These are phyloP conservation scores for Chionodraco myersi DNA, from an alignment of 2,113 vertebrate species.

Conservation along the genomic window DNA sequence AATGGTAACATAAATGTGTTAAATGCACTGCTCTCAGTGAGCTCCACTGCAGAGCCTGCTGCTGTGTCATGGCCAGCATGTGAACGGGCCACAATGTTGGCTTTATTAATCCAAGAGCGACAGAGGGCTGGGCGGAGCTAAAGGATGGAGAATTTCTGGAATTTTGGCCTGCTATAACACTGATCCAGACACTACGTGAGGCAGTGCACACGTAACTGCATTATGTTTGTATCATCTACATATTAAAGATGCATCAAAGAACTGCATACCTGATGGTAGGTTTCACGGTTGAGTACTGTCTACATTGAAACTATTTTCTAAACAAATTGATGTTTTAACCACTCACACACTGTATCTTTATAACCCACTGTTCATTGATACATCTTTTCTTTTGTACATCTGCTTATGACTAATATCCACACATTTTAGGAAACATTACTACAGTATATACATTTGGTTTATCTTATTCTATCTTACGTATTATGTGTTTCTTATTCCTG, in stretches of 20 bases:
- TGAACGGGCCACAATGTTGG: slow-evolving; percentile 71
- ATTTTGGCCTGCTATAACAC: slow-evolving; percentile 42
- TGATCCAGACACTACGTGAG: background rate
- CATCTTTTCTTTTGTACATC: no score
- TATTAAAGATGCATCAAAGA: background rate
- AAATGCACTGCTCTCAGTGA: background rate
- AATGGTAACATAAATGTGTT: no score
- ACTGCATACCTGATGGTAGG: background rate
- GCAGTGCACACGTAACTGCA: background rate
- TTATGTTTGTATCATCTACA: background rate
- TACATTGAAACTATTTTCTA: background rate
- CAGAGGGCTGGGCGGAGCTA: slow-evolving; percentile 13
- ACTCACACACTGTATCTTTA: no score
- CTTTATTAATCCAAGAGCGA: slow-evolving; percentile 75
- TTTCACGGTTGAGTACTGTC: background rate
- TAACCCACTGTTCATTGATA: no score
- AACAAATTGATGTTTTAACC: background rate
- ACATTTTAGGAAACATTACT: no score
- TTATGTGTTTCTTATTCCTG: no score
- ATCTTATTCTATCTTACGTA: no score
- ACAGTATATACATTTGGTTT: no score
- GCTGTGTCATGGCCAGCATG: slow-evolving; percentile 57
- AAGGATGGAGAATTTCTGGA: slow-evolving; percentile 70
- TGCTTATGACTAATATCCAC: no score
- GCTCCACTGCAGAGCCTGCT: background rate